Base-by-base conservation (phyloP, 1,140 invertebrate species). In the Hyles vespertilio region DNA sequence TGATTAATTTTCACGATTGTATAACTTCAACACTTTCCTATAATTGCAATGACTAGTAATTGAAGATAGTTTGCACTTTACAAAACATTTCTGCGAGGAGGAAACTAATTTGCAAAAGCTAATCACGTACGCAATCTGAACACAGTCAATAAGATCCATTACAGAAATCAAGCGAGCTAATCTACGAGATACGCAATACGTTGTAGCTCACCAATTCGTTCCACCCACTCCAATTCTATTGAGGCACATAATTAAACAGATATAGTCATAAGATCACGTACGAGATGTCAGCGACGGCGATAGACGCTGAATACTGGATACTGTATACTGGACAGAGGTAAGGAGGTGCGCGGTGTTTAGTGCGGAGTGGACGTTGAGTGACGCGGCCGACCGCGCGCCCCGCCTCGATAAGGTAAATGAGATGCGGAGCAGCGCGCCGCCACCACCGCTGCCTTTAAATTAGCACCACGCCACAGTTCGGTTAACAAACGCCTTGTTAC, bases 391-490 rank as follows among this genome's bases (percentile, higher is more conserved):
- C 70, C 72, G 68, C 68, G 58, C 65, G 63, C 59, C 52, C 59
- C 55, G 59, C 11, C 78, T 79, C 74, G 79, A 83, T 81, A 83
- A 80, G 80, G 79, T 79, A 81, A 81, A 84, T 78, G 77, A 81
- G 79, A 79, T 74, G 74, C 75, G 73, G 56, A 49, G 65, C 51
- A 57, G 51, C 54, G 67, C 63, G 70, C 68, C 66, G 34, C 36
- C 43, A 43, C 64, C 51, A 45, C 55, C 11, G 22, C 8, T 32
- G 48, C 40, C 55, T 62, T 72, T 72, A 63, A 77, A 79, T 77
- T 77, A 75, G 72, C 67, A 65, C 51, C 53, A 36, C 54, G 60
- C 56, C 61, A 50, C 55, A 56, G 52, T 57, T 60, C 59, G 53
- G 56, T 58, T 74, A 78, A 78, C 75, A 75, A 78, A 75, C 67